Percentiles rank a stretch among this genome's conserved stretches.
Evolutionary conservation across 2,888 invertebrate species (phyloP).

Genomic region (Dicroscelio sp.): DNA sequence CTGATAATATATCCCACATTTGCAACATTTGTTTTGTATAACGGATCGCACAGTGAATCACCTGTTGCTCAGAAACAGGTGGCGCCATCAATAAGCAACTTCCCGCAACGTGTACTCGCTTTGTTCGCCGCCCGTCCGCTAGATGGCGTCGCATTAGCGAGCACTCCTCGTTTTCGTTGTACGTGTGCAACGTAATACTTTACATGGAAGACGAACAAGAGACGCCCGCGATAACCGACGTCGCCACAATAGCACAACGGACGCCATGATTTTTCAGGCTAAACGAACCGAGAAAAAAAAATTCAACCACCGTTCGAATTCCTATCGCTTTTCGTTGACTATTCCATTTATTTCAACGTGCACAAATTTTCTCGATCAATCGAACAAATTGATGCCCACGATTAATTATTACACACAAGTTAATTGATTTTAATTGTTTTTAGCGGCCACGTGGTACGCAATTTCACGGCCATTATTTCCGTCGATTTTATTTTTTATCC

Average conservation of each 20-base stretch:
- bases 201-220: conserved; percentile 50
- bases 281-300: conserved; percentile 21
- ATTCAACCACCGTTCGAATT: not conserved
- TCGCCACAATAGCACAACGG: conserved; percentile 90
- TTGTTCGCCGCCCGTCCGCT: not conserved
- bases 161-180: conserved; percentile 16
- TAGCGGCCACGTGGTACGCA: not conserved
- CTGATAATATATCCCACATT: too few relatives aligned
- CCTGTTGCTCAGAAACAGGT: conserved; percentile 53
- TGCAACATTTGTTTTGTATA: not conserved
- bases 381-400: not conserved
- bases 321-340: not conserved
- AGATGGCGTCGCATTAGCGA: conserved; percentile 61
- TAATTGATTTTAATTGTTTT: conserved; percentile 11
- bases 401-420: not conserved
- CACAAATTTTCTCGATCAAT: too few relatives aligned
- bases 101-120: not conserved
- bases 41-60: conserved; percentile 6
- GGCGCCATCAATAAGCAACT: conserved; percentile 38
- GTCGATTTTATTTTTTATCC: not conserved
- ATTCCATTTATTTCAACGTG: too few relatives aligned
- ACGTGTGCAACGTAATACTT: conserved; percentile 47
- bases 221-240: conserved; percentile 61
- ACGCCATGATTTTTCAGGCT: conserved; percentile 88
- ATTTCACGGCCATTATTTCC: not conserved